Base-by-base conservation (phyloP, 2,113 vertebrate species). In the Enhydra lutris region DNA sequence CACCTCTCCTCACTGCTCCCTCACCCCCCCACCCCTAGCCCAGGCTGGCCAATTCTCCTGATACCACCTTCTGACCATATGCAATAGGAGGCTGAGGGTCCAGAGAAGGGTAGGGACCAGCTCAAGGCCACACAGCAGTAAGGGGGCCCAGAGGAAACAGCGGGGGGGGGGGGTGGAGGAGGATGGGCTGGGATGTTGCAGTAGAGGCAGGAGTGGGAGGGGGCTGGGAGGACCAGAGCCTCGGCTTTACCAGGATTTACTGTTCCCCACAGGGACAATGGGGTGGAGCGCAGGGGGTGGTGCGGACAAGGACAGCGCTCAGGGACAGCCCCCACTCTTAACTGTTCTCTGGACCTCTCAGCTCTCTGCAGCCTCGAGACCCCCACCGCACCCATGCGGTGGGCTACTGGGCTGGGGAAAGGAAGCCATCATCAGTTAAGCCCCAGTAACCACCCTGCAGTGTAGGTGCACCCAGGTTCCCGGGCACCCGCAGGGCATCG, bases 211-310 rank as follows among this genome's bases (percentile, higher is more conserved):
- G 59, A 13, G 26, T 9, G 17, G 91, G 90, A 8, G 50, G 63
- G 18, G 55, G 2, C 73, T 2, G 3, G 36, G 71, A 74, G 61
- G 71, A 42, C 79, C 10, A 14, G 80, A 50, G 31, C 86, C 65
- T n/a, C 0, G 71, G 96, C 97, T 98, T 98, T 97, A 89, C 92
- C 31, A 11, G 98, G 98, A 98, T 98, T 98, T 97, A 97, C 97
- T 97, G 96, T 98, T 84, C 97, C 84, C 71, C 11, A 73, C 31
- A 50, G 81, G 85, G 85, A 65, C 76, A 42, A 31, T 1, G 1
- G 86, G 82, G 92, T 0, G 1, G 94, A 45, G 86, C 0, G 6
- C 47, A 23, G 59, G 65, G 88, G 63, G 24, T 8, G 50, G 85
- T 20, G n/a, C 36, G 4, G 34, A 11, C 69, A 93, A 96, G 88